Percentiles rank a stretch among this genome's conserved stretches.
These are phyloP conservation scores for Thamnaconus septentrionalis DNA, from an alignment of 2,113 vertebrate species.

Conservation along the genomic window DNA sequence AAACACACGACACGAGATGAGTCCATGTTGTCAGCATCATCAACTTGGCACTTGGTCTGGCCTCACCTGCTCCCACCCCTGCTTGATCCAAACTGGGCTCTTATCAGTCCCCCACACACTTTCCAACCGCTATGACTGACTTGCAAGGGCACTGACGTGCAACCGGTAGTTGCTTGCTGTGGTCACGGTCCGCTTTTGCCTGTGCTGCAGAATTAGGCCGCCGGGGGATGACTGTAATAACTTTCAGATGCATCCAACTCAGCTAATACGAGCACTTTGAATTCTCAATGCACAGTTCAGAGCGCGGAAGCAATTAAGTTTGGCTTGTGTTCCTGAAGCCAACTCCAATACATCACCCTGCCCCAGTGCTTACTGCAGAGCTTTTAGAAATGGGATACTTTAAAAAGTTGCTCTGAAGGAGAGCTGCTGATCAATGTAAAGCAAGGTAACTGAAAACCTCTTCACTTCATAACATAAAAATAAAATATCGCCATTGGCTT, in stretches of 20 bases:
- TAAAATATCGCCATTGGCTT: no score
- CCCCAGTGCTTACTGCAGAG: no score
- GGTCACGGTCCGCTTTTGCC: slow-evolving; percentile 31
- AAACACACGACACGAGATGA: no score
- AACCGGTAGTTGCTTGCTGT: slow-evolving; percentile 33
- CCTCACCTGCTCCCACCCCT: not conserved
- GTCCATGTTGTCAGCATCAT: no score
- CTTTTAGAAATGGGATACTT: no score
- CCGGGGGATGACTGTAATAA: slow-evolving; percentile 36
- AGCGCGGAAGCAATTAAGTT: slow-evolving; percentile 38
- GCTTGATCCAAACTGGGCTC: slow-evolving; percentile 37
- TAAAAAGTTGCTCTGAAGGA: no score
- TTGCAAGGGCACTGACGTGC: slow-evolving; percentile 42
- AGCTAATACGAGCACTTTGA: slow-evolving; percentile 48
- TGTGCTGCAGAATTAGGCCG: slow-evolving; percentile 29
- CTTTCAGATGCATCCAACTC: slow-evolving; percentile 39
- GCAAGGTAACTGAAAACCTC: no score
- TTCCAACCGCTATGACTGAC: slow-evolving; percentile 46
- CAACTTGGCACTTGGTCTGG: not conserved
- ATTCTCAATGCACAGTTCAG: slow-evolving; percentile 27
- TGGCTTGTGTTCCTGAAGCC: slow-evolving; percentile 39
- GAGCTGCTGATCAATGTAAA: no score
- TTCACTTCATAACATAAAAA: no score
- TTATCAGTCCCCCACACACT: slow-evolving; percentile 59
- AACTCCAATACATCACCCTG: slow-evolving; percentile 36